These are phyloP conservation scores for Chunga burmeisteri DNA, from an alignment of 2,113 vertebrate genomes.

Conservation along the genomic window DNA sequence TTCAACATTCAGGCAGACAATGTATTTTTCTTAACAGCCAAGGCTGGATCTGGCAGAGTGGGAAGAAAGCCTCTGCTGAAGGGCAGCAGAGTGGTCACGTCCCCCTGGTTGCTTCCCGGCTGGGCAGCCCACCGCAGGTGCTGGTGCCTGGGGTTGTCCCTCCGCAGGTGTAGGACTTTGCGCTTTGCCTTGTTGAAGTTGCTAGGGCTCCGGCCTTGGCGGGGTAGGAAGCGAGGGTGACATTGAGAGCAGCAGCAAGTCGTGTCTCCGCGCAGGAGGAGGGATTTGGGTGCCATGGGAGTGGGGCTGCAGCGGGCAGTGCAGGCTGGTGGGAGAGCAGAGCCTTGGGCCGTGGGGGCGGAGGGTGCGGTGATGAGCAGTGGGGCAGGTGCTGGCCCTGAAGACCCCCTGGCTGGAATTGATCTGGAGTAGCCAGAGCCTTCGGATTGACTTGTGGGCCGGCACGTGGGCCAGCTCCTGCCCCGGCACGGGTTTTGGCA, in stretches of 20 bases:
- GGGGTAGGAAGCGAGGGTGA: neutral
- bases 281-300: neutral
- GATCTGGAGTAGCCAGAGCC: no score
- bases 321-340: neutral
- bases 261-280: no score
- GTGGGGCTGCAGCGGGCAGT: neutral
- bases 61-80: neutral
- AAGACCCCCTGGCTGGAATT: no score
- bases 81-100: neutral
- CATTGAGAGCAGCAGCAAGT: no score
- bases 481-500: neutral
- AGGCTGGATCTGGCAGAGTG: neutral
- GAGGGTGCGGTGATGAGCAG: neutral
- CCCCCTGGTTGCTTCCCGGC: neutral
- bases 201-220: neutral
- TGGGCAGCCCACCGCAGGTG: neutral
- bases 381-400: no score
- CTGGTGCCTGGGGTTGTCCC: neutral
- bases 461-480: neutral
- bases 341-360: neutral
- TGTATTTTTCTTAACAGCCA: neutral
- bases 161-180: neutral
- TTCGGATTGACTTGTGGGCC: no score
- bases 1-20: neutral
- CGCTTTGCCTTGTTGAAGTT: neutral